These are phyloP conservation scores for Geodia barretti DNA, from an alignment of 37 sponge, comb jelly and placozoan genomes.

Conservation along the genomic window DNA sequence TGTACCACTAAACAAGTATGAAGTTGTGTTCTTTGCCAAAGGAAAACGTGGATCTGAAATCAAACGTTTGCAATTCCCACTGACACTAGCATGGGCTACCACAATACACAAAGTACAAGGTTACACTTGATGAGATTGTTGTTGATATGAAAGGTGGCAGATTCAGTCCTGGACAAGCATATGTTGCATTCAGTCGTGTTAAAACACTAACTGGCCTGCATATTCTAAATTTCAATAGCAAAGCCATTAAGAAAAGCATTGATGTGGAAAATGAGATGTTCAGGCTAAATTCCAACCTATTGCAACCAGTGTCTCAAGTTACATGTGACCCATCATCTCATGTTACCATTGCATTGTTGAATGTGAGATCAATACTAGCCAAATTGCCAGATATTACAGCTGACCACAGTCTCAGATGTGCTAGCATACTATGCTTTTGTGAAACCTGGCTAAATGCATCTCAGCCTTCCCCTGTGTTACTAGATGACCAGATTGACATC, in stretches of 20 bases:
- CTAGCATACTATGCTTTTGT: slow-evolving; percentile 22
- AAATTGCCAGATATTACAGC: slow-evolving; percentile 14
- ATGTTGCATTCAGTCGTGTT: slow-evolving; percentile 42
- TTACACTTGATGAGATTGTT: slow-evolving; percentile 26
- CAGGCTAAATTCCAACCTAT: not conserved
- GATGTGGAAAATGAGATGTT: slow-evolving; percentile 6
- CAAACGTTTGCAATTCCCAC: slow-evolving; percentile 2
- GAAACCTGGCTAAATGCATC: slow-evolving; percentile 23
- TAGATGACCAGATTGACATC: not conserved
- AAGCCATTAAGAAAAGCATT: slow-evolving; percentile 5
- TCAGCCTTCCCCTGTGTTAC: slow-evolving; percentile 24
- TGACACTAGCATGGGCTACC: slow-evolving; percentile 17
- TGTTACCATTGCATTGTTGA: slow-evolving; percentile 23
- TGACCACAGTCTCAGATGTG: slow-evolving; percentile 11
- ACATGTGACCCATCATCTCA: not conserved
- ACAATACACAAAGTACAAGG: slow-evolving; percentile 49
- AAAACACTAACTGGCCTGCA: slow-evolving; percentile 2
- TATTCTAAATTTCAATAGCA: slow-evolving; percentile 22
- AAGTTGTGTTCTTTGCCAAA: slow-evolving; percentile 31
- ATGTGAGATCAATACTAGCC: slow-evolving; percentile 39
- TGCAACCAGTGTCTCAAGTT: no score
- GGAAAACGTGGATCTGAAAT: slow-evolving; percentile 24
- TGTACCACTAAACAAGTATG: slow-evolving; percentile 31
- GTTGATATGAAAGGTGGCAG: slow-evolving; percentile 20
- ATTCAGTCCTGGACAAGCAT: slow-evolving; percentile 32